These are phyloP conservation scores for Kryptolebias ocellatus DNA, from an alignment of 2,797 vertebrate genomes.

Conservation along the genomic window DNA sequence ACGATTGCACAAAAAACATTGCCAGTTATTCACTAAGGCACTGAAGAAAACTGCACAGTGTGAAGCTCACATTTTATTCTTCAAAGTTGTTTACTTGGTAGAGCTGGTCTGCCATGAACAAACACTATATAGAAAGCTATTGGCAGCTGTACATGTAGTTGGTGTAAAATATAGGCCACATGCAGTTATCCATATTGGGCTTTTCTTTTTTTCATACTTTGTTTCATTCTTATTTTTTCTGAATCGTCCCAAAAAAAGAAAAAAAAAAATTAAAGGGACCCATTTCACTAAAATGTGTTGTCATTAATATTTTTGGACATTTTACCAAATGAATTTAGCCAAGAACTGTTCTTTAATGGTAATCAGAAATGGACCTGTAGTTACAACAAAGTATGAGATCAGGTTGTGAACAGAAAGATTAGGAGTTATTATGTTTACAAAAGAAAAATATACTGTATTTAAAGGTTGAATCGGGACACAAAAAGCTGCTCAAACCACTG, in stretches of 20 bases:
- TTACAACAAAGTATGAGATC: conserved; percentile 1
- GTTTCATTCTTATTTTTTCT: too few relatives aligned
- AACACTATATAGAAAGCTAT: background rate
- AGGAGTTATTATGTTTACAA: conserved; percentile 3
- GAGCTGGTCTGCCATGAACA: background rate
- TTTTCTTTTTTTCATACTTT: background rate
- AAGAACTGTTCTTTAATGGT: background rate
- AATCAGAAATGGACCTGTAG: too few relatives aligned
- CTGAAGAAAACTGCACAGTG: background rate
- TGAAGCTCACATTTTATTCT: background rate
- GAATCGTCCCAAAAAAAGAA: background rate
- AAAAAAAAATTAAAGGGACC: too few relatives aligned
- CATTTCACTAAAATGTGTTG: background rate
- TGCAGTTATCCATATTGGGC: too few relatives aligned
- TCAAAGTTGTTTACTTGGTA: background rate
- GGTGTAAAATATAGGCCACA: background rate
- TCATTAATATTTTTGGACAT: too few relatives aligned
- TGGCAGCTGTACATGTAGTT: background rate
- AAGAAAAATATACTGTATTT: conserved; percentile 12
- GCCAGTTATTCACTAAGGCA: background rate
- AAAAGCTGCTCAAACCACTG: conserved; percentile 38
- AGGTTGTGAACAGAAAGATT: too few relatives aligned
- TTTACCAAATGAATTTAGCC: too few relatives aligned
- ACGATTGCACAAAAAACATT: background rate
- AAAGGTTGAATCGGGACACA: conserved; percentile 23